Conservation (phyloP, 2,888 invertebrate genomes). For the Quadriops clusia region DNA sequence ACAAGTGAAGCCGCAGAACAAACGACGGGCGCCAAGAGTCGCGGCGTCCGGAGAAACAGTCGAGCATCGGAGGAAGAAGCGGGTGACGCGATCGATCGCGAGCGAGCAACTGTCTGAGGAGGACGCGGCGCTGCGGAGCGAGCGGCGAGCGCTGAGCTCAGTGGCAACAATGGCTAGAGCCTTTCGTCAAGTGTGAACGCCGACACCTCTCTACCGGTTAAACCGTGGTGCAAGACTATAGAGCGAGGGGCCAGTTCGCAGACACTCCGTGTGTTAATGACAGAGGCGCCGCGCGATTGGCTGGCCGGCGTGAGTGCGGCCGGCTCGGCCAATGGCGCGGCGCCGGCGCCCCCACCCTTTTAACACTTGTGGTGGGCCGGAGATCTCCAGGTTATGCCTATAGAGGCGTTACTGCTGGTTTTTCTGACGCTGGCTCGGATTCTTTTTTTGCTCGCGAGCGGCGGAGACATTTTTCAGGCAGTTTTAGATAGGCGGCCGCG, state of each 20-base stretch:
- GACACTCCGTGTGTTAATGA: conserved; percentile 38
- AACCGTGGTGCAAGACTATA: conserved; percentile 36
- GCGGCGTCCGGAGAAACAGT: not conserved
- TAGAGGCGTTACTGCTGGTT: conserved; percentile 34
- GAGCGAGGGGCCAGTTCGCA: conserved; percentile 25
- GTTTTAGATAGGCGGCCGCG: too few relatives aligned
- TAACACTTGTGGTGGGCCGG: conserved; percentile 36
- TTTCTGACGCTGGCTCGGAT: conserved; percentile 27
- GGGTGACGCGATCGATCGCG: conserved; percentile 4
- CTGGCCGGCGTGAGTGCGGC: conserved; percentile 30
- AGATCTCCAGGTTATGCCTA: conserved; percentile 34
- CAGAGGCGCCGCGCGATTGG: conserved; percentile 34
- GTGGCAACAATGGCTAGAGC: too few relatives aligned
- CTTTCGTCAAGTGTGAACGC: conserved; percentile 28
- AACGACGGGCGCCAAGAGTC: not conserved
- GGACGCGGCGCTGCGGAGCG: conserved; percentile 9
- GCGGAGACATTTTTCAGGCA: too few relatives aligned
- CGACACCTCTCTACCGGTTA: conserved; percentile 35
- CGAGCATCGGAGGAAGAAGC: not conserved
- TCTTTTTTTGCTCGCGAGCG: conserved; percentile 16
- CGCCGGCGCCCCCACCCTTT: conserved; percentile 37
- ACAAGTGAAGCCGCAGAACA: conserved; percentile 1
- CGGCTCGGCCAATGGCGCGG: conserved; percentile 33
- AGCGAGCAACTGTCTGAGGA: conserved; percentile 14
- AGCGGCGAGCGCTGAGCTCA: conserved; percentile 14